Evolutionary conservation across 2,888 invertebrate genomes (phyloP), one percentile per base, ranked within the genome.

Genomic region (Thecophora atra): DNA sequence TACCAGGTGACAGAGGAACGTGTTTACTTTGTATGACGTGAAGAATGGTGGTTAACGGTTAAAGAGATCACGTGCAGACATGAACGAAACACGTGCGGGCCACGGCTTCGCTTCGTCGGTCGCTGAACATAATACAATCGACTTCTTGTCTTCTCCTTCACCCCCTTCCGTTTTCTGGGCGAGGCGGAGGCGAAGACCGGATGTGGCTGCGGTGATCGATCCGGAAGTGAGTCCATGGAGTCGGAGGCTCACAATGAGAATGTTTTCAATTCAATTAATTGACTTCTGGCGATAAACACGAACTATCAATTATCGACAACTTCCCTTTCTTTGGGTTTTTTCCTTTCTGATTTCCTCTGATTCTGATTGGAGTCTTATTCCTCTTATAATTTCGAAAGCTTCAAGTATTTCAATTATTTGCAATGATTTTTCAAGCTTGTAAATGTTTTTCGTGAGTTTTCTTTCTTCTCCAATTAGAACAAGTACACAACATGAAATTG

Each of bases 11-110:
- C 21, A 54, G 21, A 13, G 4, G 21, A 54, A 21, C 19, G 54
- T 54, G 54, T 54, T 54, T 54, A 54, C 54, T 54, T 54, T 6
- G 54, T n/a, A 54, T 37, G 37, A 21, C 54, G n/a, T 54, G 54
- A 24, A 54, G 21, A 54, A 54, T 54, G n/a, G 19, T 54, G 24
- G 19, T 51, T n/a, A 37, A 19, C n/a, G 54, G 54, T 21, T 54
- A 21, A 11, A 54, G 3, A 21, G 54, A 54, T 11, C 21, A 54
- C 3, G 54, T 11, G 21, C 13, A 21, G n/a, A 54, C 8, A 21
- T n/a, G 21, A n/a, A 19, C 3, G 21, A 1, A 51, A 11, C 54
- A 21, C 19, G 21, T 54, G 54, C 19, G 24, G 37, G 2, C 3
- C 11, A 6, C 3, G 37, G 37, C 37, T 37, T 37, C 37, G 37